Evolutionary conservation across 2,888 invertebrate species (phyloP).

Genomic region (Ferdinandea cuprea): DNA sequence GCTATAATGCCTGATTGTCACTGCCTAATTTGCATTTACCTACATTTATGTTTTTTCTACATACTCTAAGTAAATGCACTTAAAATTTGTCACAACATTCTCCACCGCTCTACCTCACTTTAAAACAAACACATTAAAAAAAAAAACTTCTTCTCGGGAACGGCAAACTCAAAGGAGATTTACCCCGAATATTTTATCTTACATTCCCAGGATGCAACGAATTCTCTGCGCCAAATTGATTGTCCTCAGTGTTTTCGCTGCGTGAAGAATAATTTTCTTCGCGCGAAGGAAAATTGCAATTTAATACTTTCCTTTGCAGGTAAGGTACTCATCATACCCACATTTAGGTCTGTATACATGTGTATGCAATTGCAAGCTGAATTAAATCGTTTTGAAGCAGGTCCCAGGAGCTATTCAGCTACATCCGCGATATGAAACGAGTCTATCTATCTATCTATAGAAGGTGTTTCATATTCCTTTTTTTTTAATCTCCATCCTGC

Average conservation of each 20-base stretch:
- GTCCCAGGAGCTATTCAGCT: constrained; percentile 31
- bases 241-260: constrained; percentile 15
- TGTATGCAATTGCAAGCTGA: constrained; percentile 30
- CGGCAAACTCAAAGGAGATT: constrained; percentile 5
- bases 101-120: neutral
- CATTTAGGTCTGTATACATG: neutral
- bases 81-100: neutral
- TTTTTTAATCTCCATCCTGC: constrained; percentile 54
- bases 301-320: constrained; percentile 13
- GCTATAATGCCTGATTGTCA: too few relatives aligned
- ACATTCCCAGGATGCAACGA: neutral
- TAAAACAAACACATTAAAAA: neutral
- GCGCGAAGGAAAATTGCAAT: constrained; percentile 27
- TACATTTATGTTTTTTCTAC: too few relatives aligned
- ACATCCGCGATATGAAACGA: neutral
- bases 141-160: neutral
- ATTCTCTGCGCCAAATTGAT: neutral
- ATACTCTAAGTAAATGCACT: too few relatives aligned
- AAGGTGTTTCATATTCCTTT: constrained; percentile 27
- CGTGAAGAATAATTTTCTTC: neutral
- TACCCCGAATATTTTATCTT: constrained; percentile 2
- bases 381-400: constrained; percentile 56
- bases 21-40: too few relatives aligned
- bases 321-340: neutral
- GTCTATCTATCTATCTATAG: too few relatives aligned